These are phyloP conservation scores for Lagorchestes hirsutus DNA, from an alignment of 2,797 vertebrate species.

Conservation along the genomic window DNA sequence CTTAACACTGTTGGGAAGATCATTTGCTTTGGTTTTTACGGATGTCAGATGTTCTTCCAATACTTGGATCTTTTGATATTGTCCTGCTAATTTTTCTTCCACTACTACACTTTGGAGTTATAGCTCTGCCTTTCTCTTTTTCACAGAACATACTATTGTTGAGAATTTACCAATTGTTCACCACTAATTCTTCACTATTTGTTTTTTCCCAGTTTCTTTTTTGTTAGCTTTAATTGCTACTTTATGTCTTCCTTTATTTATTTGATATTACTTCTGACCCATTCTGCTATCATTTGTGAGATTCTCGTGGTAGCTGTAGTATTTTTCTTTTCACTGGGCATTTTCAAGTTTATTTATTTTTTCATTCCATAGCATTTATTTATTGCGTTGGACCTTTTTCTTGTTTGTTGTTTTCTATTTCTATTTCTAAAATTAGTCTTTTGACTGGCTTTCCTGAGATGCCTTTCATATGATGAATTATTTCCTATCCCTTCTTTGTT, in stretches of 20 bases:
- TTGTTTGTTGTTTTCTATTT: neutral
- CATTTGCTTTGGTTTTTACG: neutral
- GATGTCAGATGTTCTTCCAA: neutral
- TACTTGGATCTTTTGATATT: neutral
- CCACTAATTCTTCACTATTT: neutral
- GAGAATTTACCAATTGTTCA: neutral
- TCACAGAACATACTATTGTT: neutral
- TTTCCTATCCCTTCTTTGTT: neutral
- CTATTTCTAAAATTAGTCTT: neutral
- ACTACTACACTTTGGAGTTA: neutral
- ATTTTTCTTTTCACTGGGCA: neutral
- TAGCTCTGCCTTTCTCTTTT: neutral
- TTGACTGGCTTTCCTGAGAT: neutral
- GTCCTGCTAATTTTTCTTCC: neutral
- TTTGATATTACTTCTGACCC: neutral
- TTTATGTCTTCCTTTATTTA: neutral
- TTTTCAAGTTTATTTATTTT: neutral
- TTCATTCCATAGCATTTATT: neutral
- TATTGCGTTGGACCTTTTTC: neutral
- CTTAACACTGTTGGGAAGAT: neutral
- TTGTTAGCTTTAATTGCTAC: neutral
- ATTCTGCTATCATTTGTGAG: neutral
- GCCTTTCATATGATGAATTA: neutral
- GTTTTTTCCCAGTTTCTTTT: neutral
- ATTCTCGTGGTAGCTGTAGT: neutral